A percentile compares a stretch with the other conserved stretches of the same genome.
These are phyloP conservation scores for Habropoda laboriosa DNA, from an alignment of 1,140 invertebrate species.

Conservation along the genomic window DNA sequence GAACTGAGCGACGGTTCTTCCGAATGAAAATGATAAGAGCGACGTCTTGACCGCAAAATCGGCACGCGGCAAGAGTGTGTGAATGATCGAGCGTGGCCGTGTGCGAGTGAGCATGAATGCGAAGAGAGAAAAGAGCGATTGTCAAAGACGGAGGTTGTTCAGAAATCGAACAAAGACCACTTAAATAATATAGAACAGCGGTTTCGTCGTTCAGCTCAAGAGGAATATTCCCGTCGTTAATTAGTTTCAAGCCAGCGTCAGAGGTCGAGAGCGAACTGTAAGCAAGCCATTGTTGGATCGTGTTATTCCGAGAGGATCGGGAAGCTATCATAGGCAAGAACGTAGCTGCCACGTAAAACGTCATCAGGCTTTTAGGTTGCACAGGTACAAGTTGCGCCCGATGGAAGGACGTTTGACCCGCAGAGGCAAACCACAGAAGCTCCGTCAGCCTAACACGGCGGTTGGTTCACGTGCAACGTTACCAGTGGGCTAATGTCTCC, in stretches of 20 bases:
- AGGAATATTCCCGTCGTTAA: no score
- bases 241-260: background rate
- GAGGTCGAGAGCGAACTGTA: background rate
- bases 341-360: constrained; percentile 36
- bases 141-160: no score
- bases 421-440: constrained; percentile 59
- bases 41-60: no score
- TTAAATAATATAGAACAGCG: no score
- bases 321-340: background rate
- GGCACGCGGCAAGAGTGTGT: no score
- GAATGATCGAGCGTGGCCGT: no score
- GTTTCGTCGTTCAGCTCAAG: background rate
- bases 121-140: no score
- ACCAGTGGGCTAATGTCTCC: constrained; percentile 59
- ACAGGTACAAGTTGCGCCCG: background rate
- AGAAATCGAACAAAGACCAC: no score
- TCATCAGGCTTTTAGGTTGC: constrained; percentile 32
- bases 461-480: constrained; percentile 51
- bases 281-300: background rate
- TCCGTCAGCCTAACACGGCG: constrained; percentile 52
- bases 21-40: no score
- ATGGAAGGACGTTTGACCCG: constrained; percentile 51
- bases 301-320: background rate
- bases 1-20: no score
- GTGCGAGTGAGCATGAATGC: no score